Evolutionary conservation across 1,140 invertebrate genomes (phyloP), one percentile per base, ranked within the genome.

Genomic region (Eriocheir sinensis): DNA sequence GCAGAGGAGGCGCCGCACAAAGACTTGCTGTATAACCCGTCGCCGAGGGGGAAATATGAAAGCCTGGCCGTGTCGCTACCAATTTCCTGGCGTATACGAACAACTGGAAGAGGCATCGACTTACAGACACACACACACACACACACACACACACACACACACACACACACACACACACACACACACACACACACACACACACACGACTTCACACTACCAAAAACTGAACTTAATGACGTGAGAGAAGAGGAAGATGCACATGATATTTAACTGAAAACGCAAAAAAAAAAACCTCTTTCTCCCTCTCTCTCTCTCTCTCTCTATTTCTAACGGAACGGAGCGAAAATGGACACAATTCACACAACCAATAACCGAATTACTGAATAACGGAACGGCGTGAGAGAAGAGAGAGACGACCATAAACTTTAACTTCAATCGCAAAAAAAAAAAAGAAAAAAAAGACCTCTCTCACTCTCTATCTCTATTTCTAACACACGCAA

Each of bases 41-140:
- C 38, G 38, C n/a, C 44, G 85, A 0, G 38, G 17, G 85, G 34
- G 60, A 72, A 72, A 41, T 41, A 88, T 88, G 34, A 41, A 44
- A 44, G 85, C 38, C 38, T 27, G 38, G 2, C n/a, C 17, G 41
- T 41, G 85, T 44, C 85, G 38, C 85, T 34, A 30, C 38, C 85
- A 88, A 88, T 88, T 88, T 88, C 38, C 38, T 88, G 85, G n/a
- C 32, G 81, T 48, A n/a, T n/a, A n/a, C n/a, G n/a, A n/a, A n/a
- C n/a, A n/a, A n/a, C n/a, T n/a, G n/a, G n/a, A n/a, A n/a, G 4
- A 48, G 4, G 15, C 44, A 48, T 15, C 4, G 4, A 85, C 81
- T 32, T 38, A 85, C 81, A 85, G 27, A 85, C 81, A 85, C n/a
- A 85, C 81, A 85, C 81, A 85, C 81, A 85, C 3, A 36, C 32